Evolutionary conservation across 2,113 vertebrate species (phyloP).

Genomic region (Hypanus sabinus): DNA sequence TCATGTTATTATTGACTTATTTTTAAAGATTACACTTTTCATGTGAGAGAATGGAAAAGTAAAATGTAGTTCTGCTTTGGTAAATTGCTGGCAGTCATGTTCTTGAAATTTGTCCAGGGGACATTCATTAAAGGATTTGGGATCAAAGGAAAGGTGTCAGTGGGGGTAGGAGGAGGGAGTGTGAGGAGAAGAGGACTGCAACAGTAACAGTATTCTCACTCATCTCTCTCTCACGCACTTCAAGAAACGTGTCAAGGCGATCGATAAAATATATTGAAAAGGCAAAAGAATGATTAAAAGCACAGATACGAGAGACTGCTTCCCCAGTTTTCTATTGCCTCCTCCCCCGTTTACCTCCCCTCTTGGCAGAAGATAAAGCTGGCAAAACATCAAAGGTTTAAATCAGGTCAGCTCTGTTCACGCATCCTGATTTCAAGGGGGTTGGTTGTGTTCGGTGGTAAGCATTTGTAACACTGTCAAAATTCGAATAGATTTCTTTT

Average conservation of each 20-base stretch:
- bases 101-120: background rate
- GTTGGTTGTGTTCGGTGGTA: background rate
- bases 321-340: background rate
- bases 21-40: background rate
- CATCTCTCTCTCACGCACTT: background rate
- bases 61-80: background rate
- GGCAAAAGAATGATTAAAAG: background rate
- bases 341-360: background rate
- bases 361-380: background rate
- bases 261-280: background rate
- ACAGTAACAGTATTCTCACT: background rate
- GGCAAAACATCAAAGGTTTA: background rate
- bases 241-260: background rate
- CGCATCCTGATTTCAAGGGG: constrained; percentile 11
- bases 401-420: background rate
- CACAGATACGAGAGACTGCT: background rate
- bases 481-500: background rate
- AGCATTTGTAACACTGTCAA: background rate
- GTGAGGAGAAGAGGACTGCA: background rate
- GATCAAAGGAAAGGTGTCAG: constrained; percentile 21
- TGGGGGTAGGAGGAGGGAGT: background rate
- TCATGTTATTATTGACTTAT: background rate
- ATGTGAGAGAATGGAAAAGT: background rate
- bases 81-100: background rate
- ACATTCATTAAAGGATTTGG: constrained; percentile 15